Base-by-base conservation (phyloP, 2,888 invertebrate species). In the Ochropacha duplaris region DNA sequence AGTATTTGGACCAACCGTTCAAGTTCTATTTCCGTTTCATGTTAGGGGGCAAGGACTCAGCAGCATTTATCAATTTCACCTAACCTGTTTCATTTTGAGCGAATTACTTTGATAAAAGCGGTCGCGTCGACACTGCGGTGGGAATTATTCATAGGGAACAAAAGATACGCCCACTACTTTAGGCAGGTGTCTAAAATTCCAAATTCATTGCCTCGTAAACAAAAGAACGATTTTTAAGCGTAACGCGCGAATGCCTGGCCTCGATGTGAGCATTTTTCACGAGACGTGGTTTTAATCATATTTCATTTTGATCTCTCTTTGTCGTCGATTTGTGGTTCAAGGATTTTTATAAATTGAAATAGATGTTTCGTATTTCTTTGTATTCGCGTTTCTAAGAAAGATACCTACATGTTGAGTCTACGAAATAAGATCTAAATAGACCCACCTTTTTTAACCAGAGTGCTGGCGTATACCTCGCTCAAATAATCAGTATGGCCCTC, bases 151-250 rank as follows among this genome's bases (percentile, higher is more conserved):
- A 83, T 79, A 66, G 67, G 65, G 79, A 84, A 87, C 87, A 87
- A 87, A 79, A 81, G 86, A 75, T 74, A 72, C 78, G 75, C 81
- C 83, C 78, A 75, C 77, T 79, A 81, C 80, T 79, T 73, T 76
- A 74, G 81, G 81, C 86, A 84, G 87, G 82, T 85, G 83, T 83
- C 86, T 84, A 81, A 82, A 84, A 85, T 85, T 80, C 78, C 69
- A 75, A 84, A 88, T 88, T 88, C 87, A 89, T 88, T 83, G 86
- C 85, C 76, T 78, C 83, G 83, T 86, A 88, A 86, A 88, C 86
- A 89, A 87, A 81, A 80, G 81, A 76, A 81, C 78, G 73, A 81
- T 84, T 88, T 87, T 81, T 78, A 81, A 83, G 70, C 79, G 44
- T 44, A 44, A 9, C 19, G 44, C 19, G 44, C 44, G 44, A 44